Base-by-base conservation (phyloP, 2,797 vertebrate genomes). In the Anniella stebbinsi region DNA sequence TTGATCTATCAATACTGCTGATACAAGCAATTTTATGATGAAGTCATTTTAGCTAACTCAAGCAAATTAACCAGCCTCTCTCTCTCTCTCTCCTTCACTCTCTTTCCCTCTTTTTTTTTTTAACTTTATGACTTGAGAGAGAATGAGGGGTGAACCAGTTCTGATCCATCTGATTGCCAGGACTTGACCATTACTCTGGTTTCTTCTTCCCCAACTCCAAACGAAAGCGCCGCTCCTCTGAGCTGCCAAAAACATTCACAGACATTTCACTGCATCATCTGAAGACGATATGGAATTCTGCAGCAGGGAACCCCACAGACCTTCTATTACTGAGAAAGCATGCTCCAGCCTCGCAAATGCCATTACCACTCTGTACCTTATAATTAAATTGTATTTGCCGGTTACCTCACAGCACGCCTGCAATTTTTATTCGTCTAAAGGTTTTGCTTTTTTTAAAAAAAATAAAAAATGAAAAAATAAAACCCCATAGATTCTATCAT, bases 351-450 rank as follows among this genome's bases (percentile, higher is more conserved):
- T 93, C 25, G 0, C 94, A 73, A 89, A 91, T 86, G 3, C 93
- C 94, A 93, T 95, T 91, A 93, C 91, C 84, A 85, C 91, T 84
- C 90, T 67, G 91, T 78, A 33, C 94, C 85, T 88, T 95, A 89
- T 96, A 97, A 97, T 97, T 97, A 97, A 96, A 97, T 95, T 73
- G 94, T 88, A 88, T 95, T 95, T 97, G 96, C 95, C 63, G 66
- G 95, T 96, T 97, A 96, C 95, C 95, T 95, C 96, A 87, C 96
- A 97, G 97, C 96, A 95, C 0, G 92, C 91, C 92, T 92, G 95
- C 95, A 93, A 95, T 97, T 95, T 95, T 90, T 95, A 90, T 0
- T 80, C 95, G 93, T 93, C 92, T 72, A 87, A 95, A 90, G 91
- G 36, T 33, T 93, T 92, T 92, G 86, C 92, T 92, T 92, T 87